phyloP scores from a whole-genome alignment of 2,113 vertebrate species.

The Trogon surrucura region DNA sequence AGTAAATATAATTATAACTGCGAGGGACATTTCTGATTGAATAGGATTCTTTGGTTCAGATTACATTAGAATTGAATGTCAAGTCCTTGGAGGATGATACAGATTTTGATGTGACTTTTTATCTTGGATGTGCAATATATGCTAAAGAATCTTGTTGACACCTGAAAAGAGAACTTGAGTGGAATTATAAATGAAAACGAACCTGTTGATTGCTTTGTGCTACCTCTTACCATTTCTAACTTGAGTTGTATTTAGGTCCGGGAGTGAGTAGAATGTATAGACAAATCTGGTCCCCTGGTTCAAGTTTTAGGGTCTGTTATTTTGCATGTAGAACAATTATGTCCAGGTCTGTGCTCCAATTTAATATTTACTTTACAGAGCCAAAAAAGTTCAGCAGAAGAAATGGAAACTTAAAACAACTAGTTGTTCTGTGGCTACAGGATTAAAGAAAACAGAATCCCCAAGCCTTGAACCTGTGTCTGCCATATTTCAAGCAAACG shows the following conservation, averaged over 20 bases:
- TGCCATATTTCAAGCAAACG: background rate
- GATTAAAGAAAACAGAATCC: background rate
- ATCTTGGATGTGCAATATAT: background rate
- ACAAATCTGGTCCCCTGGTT: background rate
- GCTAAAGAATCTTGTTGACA: background rate
- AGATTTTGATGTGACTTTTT: background rate
- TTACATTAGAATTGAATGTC: background rate
- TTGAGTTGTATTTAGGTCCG: background rate
- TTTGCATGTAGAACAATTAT: background rate
- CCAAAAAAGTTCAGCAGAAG: background rate
- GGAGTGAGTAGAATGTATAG: background rate
- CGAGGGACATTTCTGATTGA: background rate
- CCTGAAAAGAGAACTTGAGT: background rate
- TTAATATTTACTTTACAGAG: background rate
- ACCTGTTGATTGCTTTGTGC: background rate
- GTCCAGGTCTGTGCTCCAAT: background rate
- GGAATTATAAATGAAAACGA: background rate
- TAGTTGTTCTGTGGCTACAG: background rate
- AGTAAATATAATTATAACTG: background rate
- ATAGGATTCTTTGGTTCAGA: background rate
- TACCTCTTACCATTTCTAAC: background rate
- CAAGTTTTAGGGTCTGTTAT: background rate
- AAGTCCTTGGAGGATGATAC: background rate
- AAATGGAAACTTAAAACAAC: background rate
- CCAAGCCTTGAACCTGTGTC: background rate